Evolutionary conservation across 1,140 invertebrate species (phyloP).

Genomic region (Mesaphorura yosii): DNA sequence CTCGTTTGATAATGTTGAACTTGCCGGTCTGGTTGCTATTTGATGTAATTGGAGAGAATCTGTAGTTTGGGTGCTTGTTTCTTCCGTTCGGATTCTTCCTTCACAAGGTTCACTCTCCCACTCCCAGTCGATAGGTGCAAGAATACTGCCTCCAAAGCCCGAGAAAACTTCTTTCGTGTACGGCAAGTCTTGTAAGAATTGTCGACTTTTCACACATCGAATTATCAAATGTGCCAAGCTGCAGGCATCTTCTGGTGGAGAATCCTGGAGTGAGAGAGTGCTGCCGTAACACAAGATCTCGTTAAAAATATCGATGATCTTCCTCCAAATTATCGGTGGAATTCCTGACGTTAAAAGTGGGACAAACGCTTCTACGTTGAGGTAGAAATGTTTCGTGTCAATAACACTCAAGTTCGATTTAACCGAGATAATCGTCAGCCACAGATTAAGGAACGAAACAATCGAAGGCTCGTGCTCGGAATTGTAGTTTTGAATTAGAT

Average conservation of each 20-base stretch:
- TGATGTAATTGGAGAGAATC: too few relatives aligned
- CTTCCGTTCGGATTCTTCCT: slow-evolving; percentile 7
- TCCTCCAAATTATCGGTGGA: slow-evolving; percentile 67
- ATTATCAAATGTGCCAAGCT: slow-evolving; percentile 69
- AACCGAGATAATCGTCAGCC: slow-evolving; percentile 82
- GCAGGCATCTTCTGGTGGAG: slow-evolving; percentile 73
- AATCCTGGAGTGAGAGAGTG: slow-evolving; percentile 51
- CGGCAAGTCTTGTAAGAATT: slow-evolving; percentile 57
- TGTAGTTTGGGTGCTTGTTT: slow-evolving; percentile 1
- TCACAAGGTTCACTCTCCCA: slow-evolving; percentile 27
- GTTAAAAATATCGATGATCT: slow-evolving; percentile 68
- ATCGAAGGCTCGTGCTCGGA: slow-evolving; percentile 50
- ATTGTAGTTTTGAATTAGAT: slow-evolving; percentile 42
- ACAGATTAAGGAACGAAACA: slow-evolving; percentile 67
- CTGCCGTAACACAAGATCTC: slow-evolving; percentile 81
- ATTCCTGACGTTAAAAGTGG: slow-evolving; percentile 56
- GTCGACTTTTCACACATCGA: slow-evolving; percentile 68
- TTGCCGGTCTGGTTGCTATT: slow-evolving; percentile 1
- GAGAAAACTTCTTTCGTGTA: slow-evolving; percentile 45
- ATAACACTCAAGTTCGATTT: slow-evolving; percentile 77
- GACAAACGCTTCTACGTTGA: slow-evolving; percentile 66
- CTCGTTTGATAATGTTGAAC: neutral
- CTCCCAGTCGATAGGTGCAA: slow-evolving; percentile 33
- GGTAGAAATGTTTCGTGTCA: slow-evolving; percentile 77
- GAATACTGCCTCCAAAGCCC: slow-evolving; percentile 38